phyloP scores from a whole-genome alignment of 1,140 invertebrate genomes.

The Cydia strobilella region DNA sequence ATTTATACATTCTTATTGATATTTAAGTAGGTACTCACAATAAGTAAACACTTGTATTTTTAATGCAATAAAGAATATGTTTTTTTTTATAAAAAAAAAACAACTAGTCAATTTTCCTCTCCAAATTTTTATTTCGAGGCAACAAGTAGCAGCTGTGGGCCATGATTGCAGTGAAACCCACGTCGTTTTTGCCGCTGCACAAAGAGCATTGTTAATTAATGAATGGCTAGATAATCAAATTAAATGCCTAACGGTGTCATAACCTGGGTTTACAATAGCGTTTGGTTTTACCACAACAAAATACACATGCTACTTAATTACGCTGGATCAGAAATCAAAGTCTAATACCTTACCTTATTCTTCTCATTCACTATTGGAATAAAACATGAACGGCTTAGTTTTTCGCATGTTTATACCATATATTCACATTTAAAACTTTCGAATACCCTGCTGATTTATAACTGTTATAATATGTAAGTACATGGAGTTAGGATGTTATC shows the following conservation, averaged over 20 bases:
- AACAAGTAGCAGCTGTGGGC: conserved; percentile 8
- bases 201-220: conserved; percentile 61
- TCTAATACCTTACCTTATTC: too few relatives aligned
- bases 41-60: too few relatives aligned
- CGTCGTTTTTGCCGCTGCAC: conserved; percentile 40
- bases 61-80: background rate
- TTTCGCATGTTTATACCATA: too few relatives aligned
- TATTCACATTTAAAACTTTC: too few relatives aligned
- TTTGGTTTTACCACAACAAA: conserved; percentile 26
- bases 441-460: too few relatives aligned
- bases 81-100: too few relatives aligned
- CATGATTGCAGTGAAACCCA: conserved; percentile 33
- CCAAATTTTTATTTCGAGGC: background rate
- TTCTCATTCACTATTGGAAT: too few relatives aligned
- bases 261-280: conserved; percentile 38
- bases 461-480: too few relatives aligned
- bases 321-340: background rate
- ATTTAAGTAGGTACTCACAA: too few relatives aligned
- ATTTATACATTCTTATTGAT: too few relatives aligned
- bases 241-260: conserved; percentile 48
- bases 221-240: conserved; percentile 61
- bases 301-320: background rate
- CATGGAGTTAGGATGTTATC: too few relatives aligned
- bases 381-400: too few relatives aligned
- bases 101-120: background rate